A percentile compares a stretch with the other conserved stretches of the same genome.
Evolutionary conservation across 2,113 vertebrate genomes (phyloP).

Genomic region (Gallinago jamesoni): DNA sequence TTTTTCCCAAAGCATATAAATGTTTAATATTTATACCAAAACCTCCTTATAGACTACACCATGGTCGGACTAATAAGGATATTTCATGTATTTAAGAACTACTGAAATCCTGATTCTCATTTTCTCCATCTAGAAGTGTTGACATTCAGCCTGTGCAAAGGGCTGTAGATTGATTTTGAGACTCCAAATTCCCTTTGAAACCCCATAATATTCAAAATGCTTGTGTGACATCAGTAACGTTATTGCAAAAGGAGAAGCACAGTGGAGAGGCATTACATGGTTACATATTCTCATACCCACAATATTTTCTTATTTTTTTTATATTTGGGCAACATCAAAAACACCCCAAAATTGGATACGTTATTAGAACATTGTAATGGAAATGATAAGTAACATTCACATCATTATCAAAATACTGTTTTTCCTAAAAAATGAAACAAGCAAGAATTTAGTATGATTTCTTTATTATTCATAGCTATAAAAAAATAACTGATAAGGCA

Average conservation of each 20-base stretch:
- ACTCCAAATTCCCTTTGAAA: background rate
- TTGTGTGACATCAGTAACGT: background rate
- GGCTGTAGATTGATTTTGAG: background rate
- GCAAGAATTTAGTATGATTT: background rate
- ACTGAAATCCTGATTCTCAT: background rate
- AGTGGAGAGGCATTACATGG: background rate
- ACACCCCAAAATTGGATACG: fast-evolving
- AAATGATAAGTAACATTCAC: background rate
- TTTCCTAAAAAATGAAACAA: background rate
- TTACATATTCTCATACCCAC: background rate
- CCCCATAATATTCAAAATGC: background rate
- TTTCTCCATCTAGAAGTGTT: background rate
- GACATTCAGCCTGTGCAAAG: background rate
- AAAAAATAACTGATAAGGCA: background rate
- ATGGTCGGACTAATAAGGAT: background rate
- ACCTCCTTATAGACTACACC: background rate
- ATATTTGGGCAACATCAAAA: background rate
- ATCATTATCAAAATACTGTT: background rate
- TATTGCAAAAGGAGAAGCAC: background rate
- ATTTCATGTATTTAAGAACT: background rate
- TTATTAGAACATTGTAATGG: background rate
- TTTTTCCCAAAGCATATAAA: background rate
- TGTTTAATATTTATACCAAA: background rate
- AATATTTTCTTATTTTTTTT: background rate
- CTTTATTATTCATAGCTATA: background rate